These are phyloP conservation scores for Azorinus chamasolen DNA, from an alignment of 2,888 invertebrate species.

Conservation along the genomic window DNA sequence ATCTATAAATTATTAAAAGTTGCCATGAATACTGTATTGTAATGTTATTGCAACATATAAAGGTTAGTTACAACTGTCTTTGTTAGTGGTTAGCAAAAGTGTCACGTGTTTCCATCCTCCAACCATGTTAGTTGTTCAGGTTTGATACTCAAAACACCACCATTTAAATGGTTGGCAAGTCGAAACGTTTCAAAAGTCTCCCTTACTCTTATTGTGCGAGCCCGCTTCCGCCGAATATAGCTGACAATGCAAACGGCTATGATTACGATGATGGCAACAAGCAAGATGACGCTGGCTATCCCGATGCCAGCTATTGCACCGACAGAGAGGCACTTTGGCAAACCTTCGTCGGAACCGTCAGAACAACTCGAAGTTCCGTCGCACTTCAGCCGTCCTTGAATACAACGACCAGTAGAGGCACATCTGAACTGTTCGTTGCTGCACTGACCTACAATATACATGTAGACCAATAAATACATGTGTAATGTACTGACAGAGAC, in stretches of 20 bases:
- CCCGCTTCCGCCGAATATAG: slow-evolving; percentile 37
- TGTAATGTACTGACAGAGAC: too few species aligned
- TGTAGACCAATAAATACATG: too few species aligned
- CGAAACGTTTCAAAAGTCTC: too few species aligned
- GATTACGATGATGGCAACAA: slow-evolving; percentile 44
- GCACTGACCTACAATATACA: slow-evolving; percentile 44
- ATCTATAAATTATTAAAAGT: too few species aligned
- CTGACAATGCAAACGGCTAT: slow-evolving; percentile 38
- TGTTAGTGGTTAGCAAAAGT: too few species aligned
- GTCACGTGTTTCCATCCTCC: too few species aligned
- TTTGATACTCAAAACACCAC: too few species aligned
- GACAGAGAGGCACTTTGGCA: slow-evolving; percentile 57
- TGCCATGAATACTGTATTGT: too few species aligned
- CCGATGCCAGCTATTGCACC: slow-evolving; percentile 50
- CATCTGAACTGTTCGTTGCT: slow-evolving; percentile 53
- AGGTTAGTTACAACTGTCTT: too few species aligned
- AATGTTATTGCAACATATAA: too few species aligned
- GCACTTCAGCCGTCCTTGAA: slow-evolving; percentile 49
- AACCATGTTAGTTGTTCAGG: too few species aligned
- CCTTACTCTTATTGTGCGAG: slow-evolving; percentile 63
- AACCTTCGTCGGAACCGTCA: slow-evolving; percentile 57
- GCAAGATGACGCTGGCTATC: slow-evolving; percentile 43
- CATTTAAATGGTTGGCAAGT: too few species aligned
- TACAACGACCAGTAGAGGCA: slow-evolving; percentile 38
- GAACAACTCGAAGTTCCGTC: slow-evolving; percentile 45